Evolutionary conservation across 1,140 invertebrate species (phyloP).

Genomic region (Polyergus mexicanus): DNA sequence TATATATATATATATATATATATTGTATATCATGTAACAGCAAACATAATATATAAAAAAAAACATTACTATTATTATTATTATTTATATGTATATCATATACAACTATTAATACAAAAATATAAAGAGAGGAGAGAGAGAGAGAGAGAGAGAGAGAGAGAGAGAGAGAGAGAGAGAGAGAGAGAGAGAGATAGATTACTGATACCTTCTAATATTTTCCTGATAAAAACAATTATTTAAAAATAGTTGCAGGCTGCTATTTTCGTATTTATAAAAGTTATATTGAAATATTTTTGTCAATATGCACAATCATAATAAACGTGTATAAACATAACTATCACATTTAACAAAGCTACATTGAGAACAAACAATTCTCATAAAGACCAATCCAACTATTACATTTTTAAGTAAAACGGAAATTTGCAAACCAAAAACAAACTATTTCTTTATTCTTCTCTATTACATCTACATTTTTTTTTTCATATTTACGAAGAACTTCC

Average conservation of each 20-base stretch:
- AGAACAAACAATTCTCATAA: neutral
- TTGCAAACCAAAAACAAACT: neutral
- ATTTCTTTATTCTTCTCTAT: neutral
- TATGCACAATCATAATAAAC: neutral
- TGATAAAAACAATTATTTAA: neutral
- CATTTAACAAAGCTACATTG: neutral
- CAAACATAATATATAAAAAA: neutral
- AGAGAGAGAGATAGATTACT: too few relatives aligned
- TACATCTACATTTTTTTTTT: neutral
- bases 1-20: too few relatives aligned
- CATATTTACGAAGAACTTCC: neutral
- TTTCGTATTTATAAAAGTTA: neutral
- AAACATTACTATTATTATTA: neutral
- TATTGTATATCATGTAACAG: too few relatives aligned
- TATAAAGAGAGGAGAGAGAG: neutral
- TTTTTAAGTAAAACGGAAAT: too few relatives aligned
- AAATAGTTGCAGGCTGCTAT: too few relatives aligned
- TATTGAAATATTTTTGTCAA: neutral
- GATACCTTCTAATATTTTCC: neutral
- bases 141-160: too few relatives aligned
- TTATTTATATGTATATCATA: neutral
- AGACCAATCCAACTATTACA: neutral
- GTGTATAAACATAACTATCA: neutral
- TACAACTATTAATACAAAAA: conserved; percentile 9
- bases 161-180: neutral